phyloP scores from a whole-genome alignment of 2,888 invertebrate genomes.

The Acleris laterana region DNA sequence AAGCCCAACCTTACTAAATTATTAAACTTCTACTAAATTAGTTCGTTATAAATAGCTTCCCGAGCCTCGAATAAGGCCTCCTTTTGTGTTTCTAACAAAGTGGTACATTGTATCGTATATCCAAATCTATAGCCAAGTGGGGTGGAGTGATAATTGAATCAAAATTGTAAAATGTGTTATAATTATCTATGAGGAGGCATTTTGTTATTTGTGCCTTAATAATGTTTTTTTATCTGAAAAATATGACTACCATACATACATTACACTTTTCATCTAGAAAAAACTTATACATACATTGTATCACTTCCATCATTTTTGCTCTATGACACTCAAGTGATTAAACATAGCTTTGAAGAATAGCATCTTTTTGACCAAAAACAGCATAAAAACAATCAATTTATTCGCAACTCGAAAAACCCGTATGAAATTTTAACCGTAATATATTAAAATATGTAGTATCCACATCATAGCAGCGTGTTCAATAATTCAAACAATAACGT shows the following conservation, averaged over 20 bases:
- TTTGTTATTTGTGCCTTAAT: not conserved
- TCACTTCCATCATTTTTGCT: no score
- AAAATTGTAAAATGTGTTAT: no score
- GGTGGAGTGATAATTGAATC: no score
- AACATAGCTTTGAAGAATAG: no score
- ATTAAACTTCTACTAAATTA: constrained; percentile 22
- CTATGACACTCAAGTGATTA: no score
- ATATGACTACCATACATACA: no score
- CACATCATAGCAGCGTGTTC: not conserved
- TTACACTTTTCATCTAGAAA: no score
- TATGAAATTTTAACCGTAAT: not conserved
- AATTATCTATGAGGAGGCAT: not conserved
- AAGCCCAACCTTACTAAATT: constrained; percentile 1
- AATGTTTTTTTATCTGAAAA: not conserved
- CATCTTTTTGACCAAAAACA: no score
- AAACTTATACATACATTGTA: no score
- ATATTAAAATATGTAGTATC: not conserved
- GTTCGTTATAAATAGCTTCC: constrained; percentile 18
- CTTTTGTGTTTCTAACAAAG: constrained; percentile 18
- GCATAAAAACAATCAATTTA: no score
- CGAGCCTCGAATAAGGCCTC: constrained; percentile 3
- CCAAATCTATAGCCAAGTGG: not conserved
- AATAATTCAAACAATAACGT: constrained; percentile 24
- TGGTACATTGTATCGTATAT: not conserved
- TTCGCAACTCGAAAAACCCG: no score